These are phyloP conservation scores for Gambusia holbrooki DNA, from an alignment of 2,113 vertebrate species.

Conservation along the genomic window DNA sequence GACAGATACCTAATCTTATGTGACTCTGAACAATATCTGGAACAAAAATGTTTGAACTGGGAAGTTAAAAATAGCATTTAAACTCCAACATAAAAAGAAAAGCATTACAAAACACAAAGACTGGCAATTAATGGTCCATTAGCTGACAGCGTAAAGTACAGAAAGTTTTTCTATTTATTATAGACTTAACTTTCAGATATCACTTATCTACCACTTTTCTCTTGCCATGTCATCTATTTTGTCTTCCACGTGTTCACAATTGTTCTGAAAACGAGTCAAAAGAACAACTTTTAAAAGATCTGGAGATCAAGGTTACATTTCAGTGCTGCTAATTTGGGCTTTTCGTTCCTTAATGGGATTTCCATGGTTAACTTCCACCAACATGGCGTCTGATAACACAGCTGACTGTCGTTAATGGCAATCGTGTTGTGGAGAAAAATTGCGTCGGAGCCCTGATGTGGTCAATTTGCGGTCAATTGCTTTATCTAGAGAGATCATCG, in stretches of 20 bases:
- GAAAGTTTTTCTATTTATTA: neutral
- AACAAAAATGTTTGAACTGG: too few species aligned
- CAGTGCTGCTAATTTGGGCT: neutral
- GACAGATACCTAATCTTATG: too few species aligned
- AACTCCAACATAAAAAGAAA: too few species aligned
- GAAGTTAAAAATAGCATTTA: too few species aligned
- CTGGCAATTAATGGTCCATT: too few species aligned
- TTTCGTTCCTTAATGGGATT: neutral
- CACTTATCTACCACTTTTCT: neutral
- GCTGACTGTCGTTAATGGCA: constrained; percentile 42
- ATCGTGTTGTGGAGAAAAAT: constrained; percentile 9
- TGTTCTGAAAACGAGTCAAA: neutral
- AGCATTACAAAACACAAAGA: too few species aligned
- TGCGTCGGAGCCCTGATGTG: constrained; percentile 29
- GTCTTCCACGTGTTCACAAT: neutral
- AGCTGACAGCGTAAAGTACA: too few species aligned
- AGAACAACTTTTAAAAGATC: neutral
- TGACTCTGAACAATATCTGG: too few species aligned
- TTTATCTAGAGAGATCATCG: constrained; percentile 52
- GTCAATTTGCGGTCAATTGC: constrained; percentile 56
- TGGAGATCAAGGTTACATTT: neutral
- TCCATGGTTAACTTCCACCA: constrained; percentile 35
- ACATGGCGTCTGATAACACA: constrained; percentile 15
- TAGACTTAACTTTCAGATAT: neutral
- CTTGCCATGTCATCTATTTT: neutral